Conservation (phyloP, 2,113 vertebrate species). For the Xyliphius kryptos region DNA sequence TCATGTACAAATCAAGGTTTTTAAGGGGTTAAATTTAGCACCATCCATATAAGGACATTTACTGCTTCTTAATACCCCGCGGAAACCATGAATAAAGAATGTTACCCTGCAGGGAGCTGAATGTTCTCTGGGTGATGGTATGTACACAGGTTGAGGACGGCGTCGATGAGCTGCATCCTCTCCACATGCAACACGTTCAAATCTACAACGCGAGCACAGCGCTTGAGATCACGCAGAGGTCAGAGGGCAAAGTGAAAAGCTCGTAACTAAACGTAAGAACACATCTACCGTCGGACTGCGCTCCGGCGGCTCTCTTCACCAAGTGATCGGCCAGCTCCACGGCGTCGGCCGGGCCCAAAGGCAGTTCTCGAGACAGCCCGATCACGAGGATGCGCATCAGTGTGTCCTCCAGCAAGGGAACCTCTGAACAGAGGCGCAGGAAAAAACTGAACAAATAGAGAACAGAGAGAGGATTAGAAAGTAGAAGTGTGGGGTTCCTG, state of each 20-base stretch:
- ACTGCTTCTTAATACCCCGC: no score
- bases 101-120: conserved; percentile 90
- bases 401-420: conserved; percentile 73
- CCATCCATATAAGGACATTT: no score
- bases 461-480: no score
- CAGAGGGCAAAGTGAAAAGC: no score
- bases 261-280: neutral
- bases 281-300: conserved; percentile 81
- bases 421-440: conserved; percentile 80
- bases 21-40: no score
- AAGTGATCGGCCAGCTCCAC: conserved; percentile 97
- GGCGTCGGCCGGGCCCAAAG: conserved; percentile 88
- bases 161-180: conserved; percentile 90
- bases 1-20: no score
- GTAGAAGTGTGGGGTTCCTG: no score
- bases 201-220: conserved; percentile 63
- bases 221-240: neutral
- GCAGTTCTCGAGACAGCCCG: conserved; percentile 85
- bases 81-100: no score
- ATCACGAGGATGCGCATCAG: conserved; percentile 95
- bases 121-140: conserved; percentile 98
- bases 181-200: conserved; percentile 91
- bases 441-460: neutral
- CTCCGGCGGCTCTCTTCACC: conserved; percentile 89
- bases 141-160: conserved; percentile 92